These are phyloP conservation scores for Leptosomus discolor DNA, from an alignment of 2,113 vertebrate genomes.

Conservation along the genomic window DNA sequence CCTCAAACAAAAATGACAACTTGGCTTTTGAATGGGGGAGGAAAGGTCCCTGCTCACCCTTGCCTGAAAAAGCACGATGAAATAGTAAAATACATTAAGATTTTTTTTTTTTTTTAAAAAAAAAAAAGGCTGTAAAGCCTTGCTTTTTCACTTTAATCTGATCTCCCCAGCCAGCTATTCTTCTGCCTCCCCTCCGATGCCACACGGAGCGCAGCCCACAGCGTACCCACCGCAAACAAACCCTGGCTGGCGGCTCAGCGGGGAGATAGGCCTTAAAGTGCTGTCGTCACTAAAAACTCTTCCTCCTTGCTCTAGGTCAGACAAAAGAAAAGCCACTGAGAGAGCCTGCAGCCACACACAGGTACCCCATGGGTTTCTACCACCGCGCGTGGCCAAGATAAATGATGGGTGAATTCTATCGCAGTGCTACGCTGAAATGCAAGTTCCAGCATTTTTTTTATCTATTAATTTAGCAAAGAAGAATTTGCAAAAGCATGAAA, in stretches of 20 bases:
- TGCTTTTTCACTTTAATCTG: neutral
- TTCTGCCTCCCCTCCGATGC: neutral
- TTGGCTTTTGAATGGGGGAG: neutral
- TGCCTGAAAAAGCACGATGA: neutral
- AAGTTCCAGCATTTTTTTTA: neutral
- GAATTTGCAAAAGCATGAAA: neutral
- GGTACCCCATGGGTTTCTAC: neutral
- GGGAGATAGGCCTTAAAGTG: neutral
- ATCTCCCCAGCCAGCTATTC: neutral
- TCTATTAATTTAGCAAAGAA: neutral
- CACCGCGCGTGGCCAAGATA: rapidly evolving
- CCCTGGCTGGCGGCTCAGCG: neutral
- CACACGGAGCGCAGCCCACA: neutral
- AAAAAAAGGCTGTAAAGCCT: neutral
- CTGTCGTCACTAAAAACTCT: neutral
- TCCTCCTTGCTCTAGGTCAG: neutral
- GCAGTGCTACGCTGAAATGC: neutral
- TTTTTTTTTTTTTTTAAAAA: too few species aligned
- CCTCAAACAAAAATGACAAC: neutral
- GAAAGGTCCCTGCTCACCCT: neutral
- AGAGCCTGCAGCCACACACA: neutral
- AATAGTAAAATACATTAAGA: neutral
- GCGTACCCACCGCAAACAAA: neutral
- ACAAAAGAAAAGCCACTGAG: neutral
- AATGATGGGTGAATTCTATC: neutral